A percentile compares a stretch with the other conserved stretches of the same genome.
Conservation (phyloP, 2,888 invertebrate genomes). For the Andrena flavipes region DNA sequence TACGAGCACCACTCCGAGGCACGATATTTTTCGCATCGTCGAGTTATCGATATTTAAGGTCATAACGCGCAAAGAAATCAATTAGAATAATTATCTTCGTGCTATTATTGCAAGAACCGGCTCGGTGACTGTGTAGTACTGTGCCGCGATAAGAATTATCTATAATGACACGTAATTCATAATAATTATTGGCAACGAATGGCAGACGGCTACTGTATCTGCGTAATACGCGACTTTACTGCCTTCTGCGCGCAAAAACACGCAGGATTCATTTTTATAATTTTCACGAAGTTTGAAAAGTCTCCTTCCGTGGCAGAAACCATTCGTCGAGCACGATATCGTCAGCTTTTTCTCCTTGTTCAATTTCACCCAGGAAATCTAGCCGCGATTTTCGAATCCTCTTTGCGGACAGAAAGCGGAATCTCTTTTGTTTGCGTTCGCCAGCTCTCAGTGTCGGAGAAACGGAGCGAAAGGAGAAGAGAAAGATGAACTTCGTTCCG, state of each 20-base stretch:
- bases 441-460: background rate
- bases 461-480: background rate
- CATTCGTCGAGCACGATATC: background rate
- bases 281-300: too few relatives aligned
- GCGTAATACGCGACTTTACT: background rate
- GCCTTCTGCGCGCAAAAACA: background rate
- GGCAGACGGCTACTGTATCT: background rate
- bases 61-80: slow-evolving; percentile 1
- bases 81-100: slow-evolving; percentile 35
- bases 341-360: background rate
- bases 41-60: background rate
- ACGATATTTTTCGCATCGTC: background rate
- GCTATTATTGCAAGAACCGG: background rate
- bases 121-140: background rate
- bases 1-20: background rate
- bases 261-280: too few relatives aligned
- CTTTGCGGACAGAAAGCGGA: background rate
- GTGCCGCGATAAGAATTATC: slow-evolving; percentile 46
- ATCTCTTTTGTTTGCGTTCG: slow-evolving; percentile 20
- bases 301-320: too few relatives aligned
- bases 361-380: background rate
- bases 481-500: slow-evolving; percentile 10
- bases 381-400: background rate
- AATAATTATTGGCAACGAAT: slow-evolving; percentile 27
- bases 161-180: slow-evolving; percentile 14